Percentiles rank a stretch among this genome's conserved stretches.
phyloP scores from a whole-genome alignment of 2,797 vertebrate genomes.

The Falco columbarius region DNA sequence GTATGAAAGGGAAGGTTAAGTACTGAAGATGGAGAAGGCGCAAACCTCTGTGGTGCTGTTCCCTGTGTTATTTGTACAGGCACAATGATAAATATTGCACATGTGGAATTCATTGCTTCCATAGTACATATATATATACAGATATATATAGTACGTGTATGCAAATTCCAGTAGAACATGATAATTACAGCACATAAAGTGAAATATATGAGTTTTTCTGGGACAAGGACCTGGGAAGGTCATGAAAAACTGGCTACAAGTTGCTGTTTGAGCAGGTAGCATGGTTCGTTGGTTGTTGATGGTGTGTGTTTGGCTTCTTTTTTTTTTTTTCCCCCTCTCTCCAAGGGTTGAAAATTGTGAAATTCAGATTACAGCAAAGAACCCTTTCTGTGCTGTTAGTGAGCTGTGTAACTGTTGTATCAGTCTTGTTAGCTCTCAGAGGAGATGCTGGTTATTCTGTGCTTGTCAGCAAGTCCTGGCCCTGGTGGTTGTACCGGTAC shows the following conservation, averaged over 20 bases:
- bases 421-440: not conserved
- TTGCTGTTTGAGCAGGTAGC: not conserved
- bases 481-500: not conserved
- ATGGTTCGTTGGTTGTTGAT: not conserved
- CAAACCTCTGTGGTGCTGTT: fast-evolving
- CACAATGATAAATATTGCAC: not conserved
- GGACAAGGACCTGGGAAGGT: not conserved
- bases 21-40: not conserved
- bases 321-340: not conserved
- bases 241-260: not conserved
- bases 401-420: not conserved
- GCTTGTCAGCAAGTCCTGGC: not conserved
- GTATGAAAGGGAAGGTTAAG: not conserved
- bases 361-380: not conserved
- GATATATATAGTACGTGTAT: not conserved
- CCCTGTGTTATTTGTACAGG: not conserved
- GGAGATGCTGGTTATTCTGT: not conserved
- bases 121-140: too few relatives aligned
- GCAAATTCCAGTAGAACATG: not conserved
- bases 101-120: not conserved
- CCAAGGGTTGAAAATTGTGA: not conserved
- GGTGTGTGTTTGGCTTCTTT: not conserved
- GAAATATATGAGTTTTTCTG: not conserved
- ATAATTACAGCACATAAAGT: not conserved
- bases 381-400: not conserved